Conservation (phyloP, 2,888 invertebrate genomes). For the Eulithis testata region DNA sequence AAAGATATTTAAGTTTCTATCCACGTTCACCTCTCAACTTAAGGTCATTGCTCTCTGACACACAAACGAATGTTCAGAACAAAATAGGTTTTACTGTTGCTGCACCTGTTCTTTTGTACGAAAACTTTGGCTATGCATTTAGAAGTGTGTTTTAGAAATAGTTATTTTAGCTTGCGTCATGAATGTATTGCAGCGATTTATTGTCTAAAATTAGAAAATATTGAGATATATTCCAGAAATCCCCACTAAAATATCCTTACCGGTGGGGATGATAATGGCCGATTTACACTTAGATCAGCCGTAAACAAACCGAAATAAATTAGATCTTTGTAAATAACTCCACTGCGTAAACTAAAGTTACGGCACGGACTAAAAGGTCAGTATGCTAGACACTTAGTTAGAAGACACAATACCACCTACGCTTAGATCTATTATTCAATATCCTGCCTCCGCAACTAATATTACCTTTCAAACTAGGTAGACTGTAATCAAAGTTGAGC, state of each 20-base stretch:
- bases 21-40: background rate
- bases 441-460: background rate
- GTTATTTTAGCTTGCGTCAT: background rate
- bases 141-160: constrained; percentile 7
- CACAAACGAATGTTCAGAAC: constrained; percentile 2
- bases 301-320: background rate
- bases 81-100: constrained; percentile 10
- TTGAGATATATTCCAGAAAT: too few species aligned
- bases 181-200: background rate
- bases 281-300: too few species aligned
- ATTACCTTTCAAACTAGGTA: constrained; percentile 3
- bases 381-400: background rate
- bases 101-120: constrained; percentile 3
- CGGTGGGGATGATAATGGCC: too few species aligned
- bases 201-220: background rate
- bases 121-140: constrained; percentile 17
- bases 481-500: background rate
- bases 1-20: background rate
- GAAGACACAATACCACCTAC: background rate
- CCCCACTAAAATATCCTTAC: too few species aligned
- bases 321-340: background rate
- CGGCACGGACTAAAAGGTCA: background rate
- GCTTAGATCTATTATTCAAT: background rate
- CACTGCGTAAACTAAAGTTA: constrained; percentile 1
- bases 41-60: background rate